Evolutionary conservation across 2,797 vertebrate genomes (phyloP), one percentile per base, ranked within the genome.

Genomic region (Aplochiton taeniatus): DNA sequence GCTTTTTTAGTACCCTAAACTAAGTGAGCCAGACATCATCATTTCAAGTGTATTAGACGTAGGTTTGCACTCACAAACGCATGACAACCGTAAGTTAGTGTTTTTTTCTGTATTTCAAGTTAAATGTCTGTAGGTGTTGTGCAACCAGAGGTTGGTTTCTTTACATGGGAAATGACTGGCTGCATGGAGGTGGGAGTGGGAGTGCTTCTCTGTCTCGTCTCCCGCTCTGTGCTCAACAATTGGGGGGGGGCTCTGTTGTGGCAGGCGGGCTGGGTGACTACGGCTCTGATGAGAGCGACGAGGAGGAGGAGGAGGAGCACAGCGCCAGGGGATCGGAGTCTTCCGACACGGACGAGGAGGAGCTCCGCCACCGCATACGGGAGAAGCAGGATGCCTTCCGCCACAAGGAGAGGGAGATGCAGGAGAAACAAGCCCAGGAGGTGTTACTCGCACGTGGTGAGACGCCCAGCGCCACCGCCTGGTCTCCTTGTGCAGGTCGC

Each of bases 341-440:
- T 48, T 99, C 98, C 17, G 98, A 99, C 87, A 99, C 97, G 1
- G 98, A 99, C 55, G 98, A 99, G 73, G 98, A 99, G 88, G 96
- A 98, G 90, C 87, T 99, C 63, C 94, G 87, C 60, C 95, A 96
- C 79, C 94, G 98, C 79, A 99, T 99, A 87, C 94, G 95, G 58
- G 95, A 98, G 93, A 99, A 99, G 91, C 96, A 98, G 87, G 98
- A 99, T 63, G 97, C 98, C 0, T 99, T 99, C 89, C 95, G 95
- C 79, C 94, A 96, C 78, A 98, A 98, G 88, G 98, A 99, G 83
- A 94, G 92, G 81, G 97, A 98, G 85, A 91, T 93, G 79, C 95
- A 94, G 79, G 96, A 98, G 77, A 96, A 95, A 93, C 95, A 96
- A 77, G 86, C 85, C 9, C 87, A 94, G 67, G 97, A 99, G 90